Evolutionary conservation across 2,797 vertebrate species (phyloP), one percentile per base, ranked within the genome.

Genomic region (Aeoliscus strigatus): DNA sequence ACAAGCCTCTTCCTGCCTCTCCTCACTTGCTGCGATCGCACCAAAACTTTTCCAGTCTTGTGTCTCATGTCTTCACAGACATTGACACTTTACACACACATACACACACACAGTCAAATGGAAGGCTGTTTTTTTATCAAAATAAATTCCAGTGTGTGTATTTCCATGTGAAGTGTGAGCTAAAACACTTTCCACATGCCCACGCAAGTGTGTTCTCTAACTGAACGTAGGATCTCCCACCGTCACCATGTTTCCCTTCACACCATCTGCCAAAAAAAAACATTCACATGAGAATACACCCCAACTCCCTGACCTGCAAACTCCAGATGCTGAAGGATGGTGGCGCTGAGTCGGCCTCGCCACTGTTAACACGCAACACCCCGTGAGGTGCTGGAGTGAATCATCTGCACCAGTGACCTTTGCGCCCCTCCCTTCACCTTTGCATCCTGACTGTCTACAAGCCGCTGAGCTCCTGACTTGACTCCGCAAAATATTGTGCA

Each of bases 1-100:
- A 81, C 84, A 87, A 83, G 66, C 85, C 77, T 86, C 82, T 86
- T 88, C 85, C 86, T 87, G 81, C 64, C 77, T 80, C 77, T 80
- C 72, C 66, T 73, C 68, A 55, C 39, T 53, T 42, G 58, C 59
- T 48, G 8, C 14, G 52, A 39, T 70, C 34, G 71, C 49, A 79
- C 60, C 58, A 51, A 74, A 75, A 77, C 58, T 78, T 81, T 81
- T 81, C 77, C 79, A 75, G 63, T 31, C 39, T 41, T 28, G 27
- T 8, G 2, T 41, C 1, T 41, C 29, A 73, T 48, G 53, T 64
- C 27, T 75, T 64, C 38, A 60, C 55, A 60, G 14, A 36, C 14
- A 53, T 42, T 28, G 21, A 16, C 45, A 60, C 27, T 59, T 50
- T 9, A 14, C 4, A 11, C 33, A 14, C 25, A 14, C 30, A 46